These are phyloP conservation scores for Mythimna ferrago DNA, from an alignment of 2,888 invertebrate genomes.

Conservation along the genomic window DNA sequence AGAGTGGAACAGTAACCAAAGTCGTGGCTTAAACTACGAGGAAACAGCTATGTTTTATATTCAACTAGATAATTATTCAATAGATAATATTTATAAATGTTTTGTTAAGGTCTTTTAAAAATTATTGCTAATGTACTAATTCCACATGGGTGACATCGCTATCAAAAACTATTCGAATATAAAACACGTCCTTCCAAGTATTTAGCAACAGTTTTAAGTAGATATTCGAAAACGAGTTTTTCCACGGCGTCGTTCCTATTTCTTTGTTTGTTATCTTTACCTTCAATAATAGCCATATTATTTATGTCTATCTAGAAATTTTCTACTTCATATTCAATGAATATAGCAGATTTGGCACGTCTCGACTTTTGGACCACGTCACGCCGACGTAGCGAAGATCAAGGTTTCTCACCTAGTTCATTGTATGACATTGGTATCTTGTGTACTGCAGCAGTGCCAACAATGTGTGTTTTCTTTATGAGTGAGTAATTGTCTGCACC, in stretches of 20 bases:
- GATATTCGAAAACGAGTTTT: background rate
- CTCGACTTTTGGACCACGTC: conserved; percentile 50
- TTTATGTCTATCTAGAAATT: conserved; percentile 14
- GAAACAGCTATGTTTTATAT: no score
- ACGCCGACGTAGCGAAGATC: conserved; percentile 64
- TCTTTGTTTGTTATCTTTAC: conserved; percentile 38
- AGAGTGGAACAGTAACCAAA: no score
- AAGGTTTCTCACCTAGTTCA: conserved; percentile 62
- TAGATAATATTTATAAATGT: no score
- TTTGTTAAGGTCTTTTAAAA: no score
- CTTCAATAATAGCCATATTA: conserved; percentile 37
- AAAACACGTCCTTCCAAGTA: background rate
- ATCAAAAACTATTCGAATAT: background rate
- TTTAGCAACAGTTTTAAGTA: background rate
- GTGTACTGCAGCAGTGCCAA: conserved; percentile 10
- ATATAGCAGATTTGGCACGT: conserved; percentile 70
- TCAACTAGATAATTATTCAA: no score
- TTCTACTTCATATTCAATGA: conserved; percentile 35
- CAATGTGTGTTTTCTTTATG: conserved; percentile 8
- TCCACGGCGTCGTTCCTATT: background rate
- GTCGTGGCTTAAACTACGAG: no score
- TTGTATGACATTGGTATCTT: conserved; percentile 46
- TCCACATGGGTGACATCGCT: no score
- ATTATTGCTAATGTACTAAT: no score
- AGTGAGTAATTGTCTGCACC: conserved; percentile 9